phyloP scores from a whole-genome alignment of 2,113 vertebrate genomes.

The Panthera uncia region DNA sequence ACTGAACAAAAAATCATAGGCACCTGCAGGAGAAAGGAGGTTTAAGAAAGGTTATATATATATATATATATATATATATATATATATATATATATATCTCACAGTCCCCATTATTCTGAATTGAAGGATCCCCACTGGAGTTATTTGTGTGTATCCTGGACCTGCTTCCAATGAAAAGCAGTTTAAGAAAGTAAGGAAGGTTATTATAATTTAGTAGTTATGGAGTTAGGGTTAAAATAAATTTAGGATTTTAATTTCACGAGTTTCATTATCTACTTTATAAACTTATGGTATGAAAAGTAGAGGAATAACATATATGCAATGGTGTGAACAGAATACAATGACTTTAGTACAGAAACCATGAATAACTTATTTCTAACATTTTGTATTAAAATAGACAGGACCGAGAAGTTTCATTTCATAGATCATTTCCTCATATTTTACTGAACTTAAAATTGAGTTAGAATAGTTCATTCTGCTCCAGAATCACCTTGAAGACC shows the following conservation, averaged over 20 bases:
- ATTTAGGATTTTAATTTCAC: not conserved
- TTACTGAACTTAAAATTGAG: conserved; percentile 50
- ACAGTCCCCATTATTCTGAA: not conserved
- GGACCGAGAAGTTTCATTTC: conserved; percentile 41
- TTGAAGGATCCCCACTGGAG: not conserved
- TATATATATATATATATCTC: too few relatives aligned
- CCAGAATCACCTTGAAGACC: not conserved
- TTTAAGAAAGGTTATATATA: not conserved
- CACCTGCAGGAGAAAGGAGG: not conserved
- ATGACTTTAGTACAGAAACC: not conserved
- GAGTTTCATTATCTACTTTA: not conserved
- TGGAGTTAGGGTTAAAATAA: not conserved
- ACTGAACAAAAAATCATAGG: not conserved
- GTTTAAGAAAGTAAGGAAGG: not conserved
- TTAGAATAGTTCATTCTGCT: not conserved
- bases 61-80: too few relatives aligned
- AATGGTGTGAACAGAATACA: not conserved
- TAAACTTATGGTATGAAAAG: not conserved
- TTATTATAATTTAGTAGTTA: not conserved
- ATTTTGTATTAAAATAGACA: conserved; percentile 47
- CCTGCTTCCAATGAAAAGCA: not conserved
- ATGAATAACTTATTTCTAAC: conserved; percentile 33
- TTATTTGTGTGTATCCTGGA: not conserved
- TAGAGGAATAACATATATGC: not conserved
- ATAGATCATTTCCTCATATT: conserved; percentile 48